These are phyloP conservation scores for Entosphenus tridentatus DNA, from an alignment of 2,113 vertebrate genomes.

Conservation along the genomic window DNA sequence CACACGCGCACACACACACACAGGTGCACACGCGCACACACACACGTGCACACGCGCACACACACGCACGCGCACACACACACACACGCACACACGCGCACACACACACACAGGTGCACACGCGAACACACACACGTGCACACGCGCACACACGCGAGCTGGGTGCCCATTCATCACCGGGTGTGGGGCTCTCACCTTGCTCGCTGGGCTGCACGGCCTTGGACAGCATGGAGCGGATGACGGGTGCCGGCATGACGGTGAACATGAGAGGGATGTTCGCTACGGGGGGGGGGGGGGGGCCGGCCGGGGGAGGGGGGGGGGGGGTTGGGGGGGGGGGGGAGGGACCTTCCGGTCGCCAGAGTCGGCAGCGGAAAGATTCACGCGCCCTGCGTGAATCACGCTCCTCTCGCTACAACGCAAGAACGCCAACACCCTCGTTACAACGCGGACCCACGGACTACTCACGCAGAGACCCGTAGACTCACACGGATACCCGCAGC, in stretches of 20 bases:
- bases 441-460: no score
- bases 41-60: background rate
- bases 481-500: no score
- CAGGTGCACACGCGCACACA: no score
- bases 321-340: no score
- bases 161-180: no score
- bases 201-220: conserved; percentile 46
- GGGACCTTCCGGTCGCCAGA: no score
- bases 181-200: conserved; percentile 32
- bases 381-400: no score
- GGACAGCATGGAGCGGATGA: conserved; percentile 73
- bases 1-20: background rate
- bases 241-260: conserved; percentile 44
- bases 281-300: conserved; percentile 13
- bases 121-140: background rate
- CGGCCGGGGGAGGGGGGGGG: no score
- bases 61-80: background rate
- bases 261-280: conserved; percentile 45
- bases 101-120: background rate
- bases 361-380: no score
- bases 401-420: no score
- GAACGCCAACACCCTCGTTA: no score
- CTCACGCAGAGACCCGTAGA: no score
- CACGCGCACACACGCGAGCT: background rate
- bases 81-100: background rate